A percentile compares a stretch with the other conserved stretches of the same genome.
Evolutionary conservation across 2,888 invertebrate species (phyloP).

Genomic region (Dexiosoma caninum): DNA sequence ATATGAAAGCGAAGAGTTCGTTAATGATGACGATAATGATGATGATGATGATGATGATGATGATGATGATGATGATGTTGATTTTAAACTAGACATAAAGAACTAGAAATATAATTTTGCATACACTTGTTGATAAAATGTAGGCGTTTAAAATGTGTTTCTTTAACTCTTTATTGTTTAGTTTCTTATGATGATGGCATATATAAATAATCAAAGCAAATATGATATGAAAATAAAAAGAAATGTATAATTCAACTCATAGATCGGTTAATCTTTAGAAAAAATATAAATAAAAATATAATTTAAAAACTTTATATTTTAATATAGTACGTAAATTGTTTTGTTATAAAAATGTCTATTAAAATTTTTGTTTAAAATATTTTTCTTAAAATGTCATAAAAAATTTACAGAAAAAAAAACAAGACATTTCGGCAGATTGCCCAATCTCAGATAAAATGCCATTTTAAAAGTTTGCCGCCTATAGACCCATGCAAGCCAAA

Average conservation of each 20-base stretch:
- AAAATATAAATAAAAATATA: background rate
- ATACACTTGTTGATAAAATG: constrained; percentile 50
- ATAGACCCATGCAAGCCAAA: constrained; percentile 11
- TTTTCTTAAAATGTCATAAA: background rate
- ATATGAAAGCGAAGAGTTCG: background rate
- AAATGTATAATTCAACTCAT: background rate
- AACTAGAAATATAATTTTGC: constrained; percentile 30
- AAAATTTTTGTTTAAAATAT: background rate
- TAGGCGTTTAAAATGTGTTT: constrained; percentile 32
- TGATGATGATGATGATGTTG: background rate
- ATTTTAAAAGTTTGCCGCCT: constrained; percentile 13
- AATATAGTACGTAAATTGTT: background rate
- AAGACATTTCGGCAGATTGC: constrained; percentile 61
- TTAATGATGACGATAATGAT: background rate
- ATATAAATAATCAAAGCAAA: background rate
- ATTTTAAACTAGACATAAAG: constrained; percentile 41
- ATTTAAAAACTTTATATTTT: background rate
- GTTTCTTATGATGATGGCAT: constrained; percentile 10
- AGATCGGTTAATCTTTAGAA: background rate
- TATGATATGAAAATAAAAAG: background rate
- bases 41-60: constrained; percentile 6
- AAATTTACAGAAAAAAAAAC: background rate
- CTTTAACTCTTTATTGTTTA: background rate
- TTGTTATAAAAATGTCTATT: background rate
- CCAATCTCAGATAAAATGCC: constrained; percentile 57